Conservation (phyloP, 2,113 vertebrate genomes). For the Burhinus oedicnemus region DNA sequence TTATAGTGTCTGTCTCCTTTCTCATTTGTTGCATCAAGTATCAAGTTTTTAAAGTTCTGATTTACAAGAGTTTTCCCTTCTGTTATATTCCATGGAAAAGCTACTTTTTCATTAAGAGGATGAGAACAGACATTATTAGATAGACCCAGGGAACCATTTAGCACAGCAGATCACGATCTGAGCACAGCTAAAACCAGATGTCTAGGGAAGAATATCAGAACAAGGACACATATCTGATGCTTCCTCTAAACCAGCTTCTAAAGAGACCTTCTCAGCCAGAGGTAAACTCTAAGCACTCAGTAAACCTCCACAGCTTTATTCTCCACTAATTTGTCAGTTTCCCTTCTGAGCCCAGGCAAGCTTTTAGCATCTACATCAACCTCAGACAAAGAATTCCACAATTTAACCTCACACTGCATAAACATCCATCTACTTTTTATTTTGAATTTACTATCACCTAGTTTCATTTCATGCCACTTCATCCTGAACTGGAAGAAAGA, state of each 20-base stretch:
- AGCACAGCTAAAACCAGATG: neutral
- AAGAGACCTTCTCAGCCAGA: neutral
- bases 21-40: neutral
- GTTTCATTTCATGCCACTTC: neutral
- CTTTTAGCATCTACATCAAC: neutral
- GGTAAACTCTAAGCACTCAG: neutral
- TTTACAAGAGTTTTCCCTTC: neutral
- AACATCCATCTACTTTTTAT: neutral
- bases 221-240: neutral
- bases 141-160: neutral
- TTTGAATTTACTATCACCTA: neutral
- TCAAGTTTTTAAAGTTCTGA: neutral
- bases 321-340: neutral
- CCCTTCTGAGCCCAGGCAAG: neutral
- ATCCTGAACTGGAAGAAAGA: neutral
- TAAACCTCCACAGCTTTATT: neutral
- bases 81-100: neutral
- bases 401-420: neutral
- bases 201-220: neutral
- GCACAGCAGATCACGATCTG: neutral
- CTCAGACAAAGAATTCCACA: neutral
- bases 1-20: neutral
- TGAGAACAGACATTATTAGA: neutral
- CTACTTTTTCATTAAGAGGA: neutral
- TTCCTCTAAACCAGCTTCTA: neutral